A percentile compares a stretch with the other conserved stretches of the same genome.
These are phyloP conservation scores for Lepidothrix coronata DNA, from an alignment of 2,113 vertebrate species.

Conservation along the genomic window DNA sequence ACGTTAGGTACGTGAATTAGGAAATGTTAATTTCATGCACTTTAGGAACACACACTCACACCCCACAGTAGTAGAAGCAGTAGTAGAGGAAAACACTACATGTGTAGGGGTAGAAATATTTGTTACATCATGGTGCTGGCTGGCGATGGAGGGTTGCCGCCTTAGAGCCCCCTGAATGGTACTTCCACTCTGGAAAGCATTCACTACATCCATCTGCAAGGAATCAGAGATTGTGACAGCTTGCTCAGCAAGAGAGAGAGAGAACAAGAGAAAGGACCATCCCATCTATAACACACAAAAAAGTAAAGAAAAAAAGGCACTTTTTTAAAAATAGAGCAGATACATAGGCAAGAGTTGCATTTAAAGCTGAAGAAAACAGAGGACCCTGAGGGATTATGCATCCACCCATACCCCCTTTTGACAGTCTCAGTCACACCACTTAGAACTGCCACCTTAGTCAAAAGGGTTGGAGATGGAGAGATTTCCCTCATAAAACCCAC, in stretches of 20 bases:
- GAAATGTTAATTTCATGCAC: conserved; percentile 99
- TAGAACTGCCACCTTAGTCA: conserved; percentile 46
- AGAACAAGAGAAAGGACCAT: conserved; percentile 85
- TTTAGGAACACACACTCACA: conserved; percentile 99
- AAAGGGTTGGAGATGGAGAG: conserved; percentile 34
- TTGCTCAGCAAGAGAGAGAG: conserved; percentile 90
- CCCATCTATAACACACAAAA: conserved; percentile 82
- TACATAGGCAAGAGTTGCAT: conserved; percentile 71
- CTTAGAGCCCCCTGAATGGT: conserved; percentile 99
- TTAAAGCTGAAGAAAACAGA: conserved; percentile 73
- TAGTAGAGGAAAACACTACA: conserved; percentile 99
- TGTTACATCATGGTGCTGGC: conserved; percentile 99
- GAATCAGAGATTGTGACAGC: conserved; percentile 99
- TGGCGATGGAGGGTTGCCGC: conserved; percentile 99
- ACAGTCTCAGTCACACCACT: conserved; percentile 57
- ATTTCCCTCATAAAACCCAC: conserved; percentile 32
- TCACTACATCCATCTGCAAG: conserved; percentile 99
- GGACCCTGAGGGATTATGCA: conserved; percentile 59
- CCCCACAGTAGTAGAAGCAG: conserved; percentile 99
- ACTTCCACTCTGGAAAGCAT: conserved; percentile 99
- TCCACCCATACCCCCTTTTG: conserved; percentile 51
- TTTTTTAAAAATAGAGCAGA: conserved; percentile 72
- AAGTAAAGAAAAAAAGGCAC: conserved; percentile 81
- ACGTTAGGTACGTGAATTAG: conserved; percentile 87
- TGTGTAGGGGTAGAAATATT: conserved; percentile 99